Percentiles rank a stretch among this genome's conserved stretches.
phyloP scores from a whole-genome alignment of 2,888 invertebrate species.

The Tholera decimalis region DNA sequence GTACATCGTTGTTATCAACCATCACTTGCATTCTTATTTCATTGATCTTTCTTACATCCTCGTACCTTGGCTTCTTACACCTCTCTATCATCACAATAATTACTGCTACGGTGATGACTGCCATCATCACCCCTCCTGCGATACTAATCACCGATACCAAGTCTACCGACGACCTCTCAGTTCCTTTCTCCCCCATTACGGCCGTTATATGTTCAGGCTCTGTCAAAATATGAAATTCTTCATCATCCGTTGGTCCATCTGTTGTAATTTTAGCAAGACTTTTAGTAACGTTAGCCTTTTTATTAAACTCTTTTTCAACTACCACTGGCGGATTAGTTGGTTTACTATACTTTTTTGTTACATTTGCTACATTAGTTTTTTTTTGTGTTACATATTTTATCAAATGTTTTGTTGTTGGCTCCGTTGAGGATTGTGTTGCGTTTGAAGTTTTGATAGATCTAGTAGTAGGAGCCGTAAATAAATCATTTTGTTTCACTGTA shows the following conservation, averaged over 20 bases:
- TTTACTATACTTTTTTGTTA: conserved; percentile 51
- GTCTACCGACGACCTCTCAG: conserved; percentile 83
- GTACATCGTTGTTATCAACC: conserved; percentile 84
- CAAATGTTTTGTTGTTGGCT: conserved; percentile 63
- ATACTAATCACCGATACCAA: conserved; percentile 89
- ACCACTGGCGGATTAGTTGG: conserved; percentile 52
- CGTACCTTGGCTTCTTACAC: conserved; percentile 84
- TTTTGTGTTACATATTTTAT: conserved; percentile 55
- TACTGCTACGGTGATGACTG: conserved; percentile 88
- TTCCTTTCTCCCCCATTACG: conserved; percentile 86
- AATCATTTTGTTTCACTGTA: conserved; percentile 54
- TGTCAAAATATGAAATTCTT: conserved; percentile 91
- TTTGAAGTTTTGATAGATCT: conserved; percentile 47
- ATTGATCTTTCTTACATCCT: conserved; percentile 85
- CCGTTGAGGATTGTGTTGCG: conserved; percentile 51
- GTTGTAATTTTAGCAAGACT: conserved; percentile 75
- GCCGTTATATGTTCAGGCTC: conserved; percentile 91
- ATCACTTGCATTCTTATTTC: conserved; percentile 88
- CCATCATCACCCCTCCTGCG: conserved; percentile 89
- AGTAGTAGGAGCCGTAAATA: conserved; percentile 56
- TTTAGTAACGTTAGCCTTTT: conserved; percentile 71
- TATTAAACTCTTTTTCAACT: conserved; percentile 60
- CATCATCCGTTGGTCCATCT: conserved; percentile 81
- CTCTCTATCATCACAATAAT: conserved; percentile 88
- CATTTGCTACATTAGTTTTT: conserved; percentile 55